phyloP scores from a whole-genome alignment of 2,888 invertebrate genomes.

The Polietes domitor region DNA sequence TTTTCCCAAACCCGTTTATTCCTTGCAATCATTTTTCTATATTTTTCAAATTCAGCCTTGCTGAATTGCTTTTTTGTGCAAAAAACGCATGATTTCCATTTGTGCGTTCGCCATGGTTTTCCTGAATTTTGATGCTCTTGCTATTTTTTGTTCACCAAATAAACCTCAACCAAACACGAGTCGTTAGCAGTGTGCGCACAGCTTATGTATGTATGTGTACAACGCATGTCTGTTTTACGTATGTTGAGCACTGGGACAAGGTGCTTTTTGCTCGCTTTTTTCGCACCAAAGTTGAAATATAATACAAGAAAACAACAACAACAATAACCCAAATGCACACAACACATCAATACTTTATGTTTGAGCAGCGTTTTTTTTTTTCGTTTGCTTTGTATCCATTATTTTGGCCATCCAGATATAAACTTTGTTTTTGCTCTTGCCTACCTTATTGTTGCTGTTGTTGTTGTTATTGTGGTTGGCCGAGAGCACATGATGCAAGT shows the following conservation, averaged over 20 bases:
- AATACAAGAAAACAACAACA: constrained; percentile 76
- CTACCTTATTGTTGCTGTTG: constrained; percentile 68
- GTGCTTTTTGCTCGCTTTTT: constrained; percentile 37
- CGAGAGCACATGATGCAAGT: constrained; percentile 52
- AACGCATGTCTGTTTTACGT: constrained; percentile 1
- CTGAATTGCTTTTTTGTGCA: not conserved
- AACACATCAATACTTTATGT: constrained; percentile 65
- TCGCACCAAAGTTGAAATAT: constrained; percentile 71
- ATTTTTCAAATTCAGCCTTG: not conserved
- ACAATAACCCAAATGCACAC: constrained; percentile 80
- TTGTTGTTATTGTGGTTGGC: constrained; percentile 36
- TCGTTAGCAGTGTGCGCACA: no score
- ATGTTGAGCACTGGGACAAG: constrained; percentile 9
- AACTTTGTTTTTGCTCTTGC: constrained; percentile 36
- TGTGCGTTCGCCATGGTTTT: no score
- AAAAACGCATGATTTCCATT: not conserved
- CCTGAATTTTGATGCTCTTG: no score
- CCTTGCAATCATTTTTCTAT: not conserved
- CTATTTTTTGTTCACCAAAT: no score
- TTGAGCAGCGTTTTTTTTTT: constrained; percentile 39
- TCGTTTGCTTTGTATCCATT: constrained; percentile 43
- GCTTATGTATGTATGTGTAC: constrained; percentile 41
- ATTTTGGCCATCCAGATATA: constrained; percentile 55
- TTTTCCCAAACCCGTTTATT: not conserved
- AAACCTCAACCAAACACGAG: not conserved